Evolutionary conservation across 1,140 invertebrate genomes (phyloP).

Genomic region (Drosophila tristis): DNA sequence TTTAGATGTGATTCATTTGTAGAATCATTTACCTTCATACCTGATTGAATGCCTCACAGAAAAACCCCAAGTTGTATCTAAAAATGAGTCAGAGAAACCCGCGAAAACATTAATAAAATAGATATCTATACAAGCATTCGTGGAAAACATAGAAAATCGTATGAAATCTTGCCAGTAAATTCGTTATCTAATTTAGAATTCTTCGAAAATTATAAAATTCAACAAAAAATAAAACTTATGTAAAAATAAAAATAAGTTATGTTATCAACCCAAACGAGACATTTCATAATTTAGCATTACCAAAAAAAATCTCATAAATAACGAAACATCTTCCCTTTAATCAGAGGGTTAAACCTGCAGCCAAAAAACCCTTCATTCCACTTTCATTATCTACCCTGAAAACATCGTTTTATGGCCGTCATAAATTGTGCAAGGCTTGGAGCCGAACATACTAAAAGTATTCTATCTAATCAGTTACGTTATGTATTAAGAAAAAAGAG

Average conservation of each 20-base stretch:
- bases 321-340: conserved; percentile 15
- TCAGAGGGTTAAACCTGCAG: conserved; percentile 11
- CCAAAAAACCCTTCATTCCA: conserved; percentile 13
- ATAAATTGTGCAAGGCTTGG: conserved; percentile 75
- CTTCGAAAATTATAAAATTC: too few species aligned
- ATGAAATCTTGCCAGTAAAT: not conserved
- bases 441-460: conserved; percentile 16
- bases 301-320: conserved; percentile 19
- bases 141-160: not conserved
- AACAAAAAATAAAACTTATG: too few species aligned
- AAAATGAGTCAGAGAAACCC: conserved; percentile 12
- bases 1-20: not conserved
- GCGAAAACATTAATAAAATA: not conserved
- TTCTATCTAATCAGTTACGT: conserved; percentile 67
- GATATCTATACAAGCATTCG: conserved; percentile 2
- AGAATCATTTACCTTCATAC: too few species aligned
- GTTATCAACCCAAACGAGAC: not conserved
- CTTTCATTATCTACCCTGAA: conserved; percentile 24
- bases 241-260: not conserved
- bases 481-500: conserved; percentile 10
- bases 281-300: not conserved
- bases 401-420: conserved; percentile 33
- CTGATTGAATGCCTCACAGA: too few species aligned
- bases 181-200: conserved; percentile 3
- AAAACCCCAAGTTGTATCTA: conserved; percentile 2